Evolutionary conservation across 64 coral and sea anemone species (phyloP).

Genomic region (Porites australiensis): DNA sequence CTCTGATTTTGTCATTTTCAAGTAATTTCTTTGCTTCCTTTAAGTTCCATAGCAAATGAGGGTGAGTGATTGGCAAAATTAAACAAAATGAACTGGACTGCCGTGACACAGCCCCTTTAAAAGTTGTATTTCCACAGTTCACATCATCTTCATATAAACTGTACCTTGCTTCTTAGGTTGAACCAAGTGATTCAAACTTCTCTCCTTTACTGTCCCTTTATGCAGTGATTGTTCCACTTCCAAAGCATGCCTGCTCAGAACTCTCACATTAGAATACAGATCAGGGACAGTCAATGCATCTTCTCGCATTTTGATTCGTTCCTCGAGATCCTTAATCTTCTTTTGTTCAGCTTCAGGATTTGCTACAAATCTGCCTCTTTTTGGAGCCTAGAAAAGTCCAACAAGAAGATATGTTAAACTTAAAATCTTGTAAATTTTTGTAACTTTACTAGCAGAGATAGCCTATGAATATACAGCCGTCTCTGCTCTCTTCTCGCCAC

Average conservation of each 20-base stretch:
- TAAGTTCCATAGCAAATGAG: too few species aligned
- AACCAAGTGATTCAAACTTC: slow-evolving; percentile 78
- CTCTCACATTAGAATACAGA: slow-evolving; percentile 88
- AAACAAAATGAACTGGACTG: too few species aligned
- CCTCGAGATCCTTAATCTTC: slow-evolving; percentile 75
- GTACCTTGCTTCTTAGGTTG: slow-evolving; percentile 48
- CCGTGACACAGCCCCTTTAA: too few species aligned
- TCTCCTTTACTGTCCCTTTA: slow-evolving; percentile 85
- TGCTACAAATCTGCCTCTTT: slow-evolving; percentile 70
- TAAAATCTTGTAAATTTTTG: too few species aligned
- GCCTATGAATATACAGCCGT: too few species aligned
- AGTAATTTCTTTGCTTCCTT: too few species aligned
- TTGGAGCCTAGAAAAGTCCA: slow-evolving; percentile 56
- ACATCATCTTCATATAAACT: too few species aligned
- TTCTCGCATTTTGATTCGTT: slow-evolving; percentile 81
- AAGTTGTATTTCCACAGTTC: too few species aligned
- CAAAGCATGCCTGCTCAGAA: slow-evolving; percentile 90
- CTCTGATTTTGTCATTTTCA: too few species aligned
- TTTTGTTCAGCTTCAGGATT: slow-evolving; percentile 78
- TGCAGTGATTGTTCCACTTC: slow-evolving; percentile 97
- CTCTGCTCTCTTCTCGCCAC: too few species aligned
- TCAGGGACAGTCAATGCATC: slow-evolving; percentile 69
- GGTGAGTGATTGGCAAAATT: too few species aligned
- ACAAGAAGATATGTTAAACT: not conserved
- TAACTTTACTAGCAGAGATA: too few species aligned